phyloP scores from a whole-genome alignment of 30 jellyfish, hydroid and myxozoan species.

The Turritopsis dohrnii region DNA sequence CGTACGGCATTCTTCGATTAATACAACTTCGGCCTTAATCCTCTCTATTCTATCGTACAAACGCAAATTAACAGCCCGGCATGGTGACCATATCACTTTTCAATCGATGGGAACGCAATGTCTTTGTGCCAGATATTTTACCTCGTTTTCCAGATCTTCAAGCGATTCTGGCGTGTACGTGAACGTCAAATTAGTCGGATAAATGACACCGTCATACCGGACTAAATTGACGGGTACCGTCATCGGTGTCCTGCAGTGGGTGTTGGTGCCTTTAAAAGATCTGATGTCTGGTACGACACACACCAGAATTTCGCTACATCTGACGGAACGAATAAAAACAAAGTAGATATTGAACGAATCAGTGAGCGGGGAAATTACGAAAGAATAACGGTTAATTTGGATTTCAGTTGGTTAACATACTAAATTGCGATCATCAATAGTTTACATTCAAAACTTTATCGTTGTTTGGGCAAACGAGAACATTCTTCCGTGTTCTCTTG shows the following conservation, averaged over 20 bases:
- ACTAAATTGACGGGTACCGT: constrained; percentile 92
- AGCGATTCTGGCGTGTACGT: constrained; percentile 89
- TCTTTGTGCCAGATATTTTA: constrained; percentile 2
- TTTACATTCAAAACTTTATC: too few relatives aligned
- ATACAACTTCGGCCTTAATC: too few relatives aligned
- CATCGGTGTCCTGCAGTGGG: constrained; percentile 71
- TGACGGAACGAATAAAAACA: constrained; percentile 1
- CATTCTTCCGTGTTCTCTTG: too few relatives aligned
- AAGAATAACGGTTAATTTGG: too few relatives aligned
- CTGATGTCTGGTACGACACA: constrained; percentile 91
- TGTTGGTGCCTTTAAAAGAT: constrained; percentile 83
- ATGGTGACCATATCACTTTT: not conserved
- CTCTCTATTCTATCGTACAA: too few relatives aligned
- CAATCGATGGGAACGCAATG: not conserved
- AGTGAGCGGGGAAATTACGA: too few relatives aligned
- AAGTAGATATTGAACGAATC: not conserved
- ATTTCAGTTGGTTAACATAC: too few relatives aligned
- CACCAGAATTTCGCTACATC: constrained; percentile 68
- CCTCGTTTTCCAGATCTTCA: constrained; percentile 6
- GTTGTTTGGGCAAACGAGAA: too few relatives aligned
- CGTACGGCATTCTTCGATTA: too few relatives aligned
- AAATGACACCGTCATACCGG: constrained; percentile 92
- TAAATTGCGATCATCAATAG: too few relatives aligned
- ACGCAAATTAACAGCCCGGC: not conserved
- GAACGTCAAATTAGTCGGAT: constrained; percentile 92